A percentile compares a stretch with the other conserved stretches of the same genome.
phyloP scores from a whole-genome alignment of 1,140 invertebrate species.

The Macrosteles quadrilineatus region DNA sequence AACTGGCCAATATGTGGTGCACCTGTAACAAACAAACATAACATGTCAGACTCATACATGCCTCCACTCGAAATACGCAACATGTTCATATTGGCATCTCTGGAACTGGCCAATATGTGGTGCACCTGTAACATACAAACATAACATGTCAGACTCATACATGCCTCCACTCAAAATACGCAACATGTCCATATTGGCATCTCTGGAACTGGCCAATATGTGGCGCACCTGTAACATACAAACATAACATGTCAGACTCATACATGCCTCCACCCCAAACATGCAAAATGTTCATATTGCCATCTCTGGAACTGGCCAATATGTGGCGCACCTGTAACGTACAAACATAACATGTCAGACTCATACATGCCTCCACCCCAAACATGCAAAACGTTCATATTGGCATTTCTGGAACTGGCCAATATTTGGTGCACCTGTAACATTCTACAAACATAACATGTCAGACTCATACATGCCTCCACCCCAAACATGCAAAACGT shows the following conservation, averaged over 20 bases:
- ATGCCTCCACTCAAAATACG: constrained; percentile 97
- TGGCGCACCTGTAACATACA: neutral
- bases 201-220: constrained; percentile 53
- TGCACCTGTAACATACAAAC: constrained; percentile 53
- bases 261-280: constrained; percentile 98
- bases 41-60: constrained; percentile 88
- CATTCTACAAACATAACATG: too few relatives aligned
- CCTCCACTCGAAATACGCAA: constrained; percentile 97
- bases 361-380: constrained; percentile 99
- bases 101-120: constrained; percentile 49
- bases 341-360: constrained; percentile 81
- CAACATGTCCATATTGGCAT: constrained; percentile 91
- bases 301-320: constrained; percentile 58
- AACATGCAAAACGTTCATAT: constrained; percentile 95
- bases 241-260: constrained; percentile 91
- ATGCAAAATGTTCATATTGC: constrained; percentile 91
- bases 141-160: constrained; percentile 93
- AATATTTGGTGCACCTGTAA: neutral
- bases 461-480: constrained; percentile 95
- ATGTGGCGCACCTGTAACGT: neutral
- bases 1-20: constrained; percentile 39
- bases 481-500: constrained; percentile 97
- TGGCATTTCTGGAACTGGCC: constrained; percentile 59
- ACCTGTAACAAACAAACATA: constrained; percentile 72
- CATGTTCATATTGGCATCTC: constrained; percentile 88